These are phyloP conservation scores for Argya squamiceps DNA, from an alignment of 2,797 vertebrate species.

Conservation along the genomic window DNA sequence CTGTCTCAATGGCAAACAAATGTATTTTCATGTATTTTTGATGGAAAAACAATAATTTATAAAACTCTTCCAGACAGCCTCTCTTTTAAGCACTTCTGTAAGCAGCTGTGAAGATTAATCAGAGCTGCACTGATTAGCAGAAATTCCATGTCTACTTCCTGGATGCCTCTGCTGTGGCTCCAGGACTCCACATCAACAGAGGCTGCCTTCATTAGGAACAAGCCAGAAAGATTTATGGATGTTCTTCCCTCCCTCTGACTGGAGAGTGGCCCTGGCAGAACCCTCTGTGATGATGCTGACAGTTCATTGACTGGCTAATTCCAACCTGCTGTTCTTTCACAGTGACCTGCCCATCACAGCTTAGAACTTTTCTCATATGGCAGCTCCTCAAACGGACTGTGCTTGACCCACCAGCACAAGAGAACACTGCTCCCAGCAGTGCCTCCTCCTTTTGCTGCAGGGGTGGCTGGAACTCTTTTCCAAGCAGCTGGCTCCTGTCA, in stretches of 20 bases:
- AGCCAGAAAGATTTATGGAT: not conserved
- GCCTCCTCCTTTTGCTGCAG: not conserved
- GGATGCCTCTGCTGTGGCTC: not conserved
- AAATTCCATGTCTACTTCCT: not conserved
- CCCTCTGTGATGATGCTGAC: not conserved
- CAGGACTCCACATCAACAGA: not conserved
- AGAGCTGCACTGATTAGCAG: not conserved
- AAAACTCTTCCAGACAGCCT: not conserved
- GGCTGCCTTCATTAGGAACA: not conserved
- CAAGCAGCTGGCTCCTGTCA: not conserved
- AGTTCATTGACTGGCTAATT: not conserved
- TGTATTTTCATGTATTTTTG: not conserved
- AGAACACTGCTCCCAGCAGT: not conserved
- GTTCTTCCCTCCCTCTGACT: not conserved
- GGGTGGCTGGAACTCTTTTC: not conserved
- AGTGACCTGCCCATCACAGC: not conserved
- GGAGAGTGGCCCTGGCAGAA: not conserved
- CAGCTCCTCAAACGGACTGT: not conserved
- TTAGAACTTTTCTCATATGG: not conserved
- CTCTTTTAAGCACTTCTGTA: not conserved
- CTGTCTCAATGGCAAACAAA: not conserved
- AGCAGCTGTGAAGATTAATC: not conserved
- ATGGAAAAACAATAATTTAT: not conserved
- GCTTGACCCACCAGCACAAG: fast-evolving
- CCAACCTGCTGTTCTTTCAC: not conserved